phyloP scores from a whole-genome alignment of 2,888 invertebrate genomes.

The Cybosia mesomella region DNA sequence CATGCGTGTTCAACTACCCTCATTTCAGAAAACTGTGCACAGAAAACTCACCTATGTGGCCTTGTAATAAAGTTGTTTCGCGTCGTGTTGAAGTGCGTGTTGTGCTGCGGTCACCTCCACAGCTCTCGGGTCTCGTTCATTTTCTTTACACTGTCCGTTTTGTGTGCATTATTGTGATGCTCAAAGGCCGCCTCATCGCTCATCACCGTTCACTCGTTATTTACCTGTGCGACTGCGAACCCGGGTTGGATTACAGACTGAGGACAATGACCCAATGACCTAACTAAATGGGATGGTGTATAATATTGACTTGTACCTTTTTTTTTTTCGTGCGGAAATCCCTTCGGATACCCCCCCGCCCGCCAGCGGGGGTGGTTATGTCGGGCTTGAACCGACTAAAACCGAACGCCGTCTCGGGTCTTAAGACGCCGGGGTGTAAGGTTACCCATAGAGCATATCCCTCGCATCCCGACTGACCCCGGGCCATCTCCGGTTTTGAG shows the following conservation, averaged over 20 bases:
- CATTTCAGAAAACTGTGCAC: constrained; percentile 24
- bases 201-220: constrained; percentile 32
- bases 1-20: constrained; percentile 75
- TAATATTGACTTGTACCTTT: no score
- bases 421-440: no score
- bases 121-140: constrained; percentile 39
- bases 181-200: constrained; percentile 33
- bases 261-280: constrained; percentile 13
- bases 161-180: constrained; percentile 33
- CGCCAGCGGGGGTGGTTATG: no score
- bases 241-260: constrained; percentile 19
- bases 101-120: constrained; percentile 36
- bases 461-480: no score
- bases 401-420: no score
- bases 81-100: constrained; percentile 15
- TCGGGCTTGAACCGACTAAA: no score
- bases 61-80: constrained; percentile 39
- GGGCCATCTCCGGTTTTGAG: no score
- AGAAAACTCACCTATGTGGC: constrained; percentile 44
- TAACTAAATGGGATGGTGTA: neutral
- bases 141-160: constrained; percentile 46
- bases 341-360: no score
- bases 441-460: no score
- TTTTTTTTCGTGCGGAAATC: no score
- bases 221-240: constrained; percentile 24